A percentile compares a stretch with the other conserved stretches of the same genome.
These are phyloP conservation scores for Corythaixoides concolor DNA, from an alignment of 2,113 vertebrate species.

Conservation along the genomic window DNA sequence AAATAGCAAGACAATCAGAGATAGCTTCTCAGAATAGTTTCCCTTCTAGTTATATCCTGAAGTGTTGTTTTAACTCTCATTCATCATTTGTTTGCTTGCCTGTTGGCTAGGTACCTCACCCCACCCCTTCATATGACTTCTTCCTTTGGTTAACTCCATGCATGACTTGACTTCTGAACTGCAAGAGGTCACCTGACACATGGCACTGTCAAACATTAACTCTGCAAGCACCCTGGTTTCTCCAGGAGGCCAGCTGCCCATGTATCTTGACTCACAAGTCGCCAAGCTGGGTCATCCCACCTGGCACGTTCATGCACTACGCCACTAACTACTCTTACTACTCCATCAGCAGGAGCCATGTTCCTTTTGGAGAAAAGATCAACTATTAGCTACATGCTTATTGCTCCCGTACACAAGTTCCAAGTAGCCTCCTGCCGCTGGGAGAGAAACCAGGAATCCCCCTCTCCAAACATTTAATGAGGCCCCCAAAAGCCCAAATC, in stretches of 20 bases:
- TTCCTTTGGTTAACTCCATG: slow-evolving; percentile 29
- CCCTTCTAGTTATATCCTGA: neutral
- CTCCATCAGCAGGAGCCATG: neutral
- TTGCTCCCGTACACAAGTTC: neutral
- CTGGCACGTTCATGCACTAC: neutral
- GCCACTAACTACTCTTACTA: neutral
- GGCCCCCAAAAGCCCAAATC: neutral
- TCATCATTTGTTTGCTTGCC: slow-evolving; percentile 30
- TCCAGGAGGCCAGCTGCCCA: neutral
- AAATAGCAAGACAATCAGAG: neutral
- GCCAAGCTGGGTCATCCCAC: neutral
- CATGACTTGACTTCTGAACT: slow-evolving; percentile 26
- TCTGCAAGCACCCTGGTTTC: neutral
- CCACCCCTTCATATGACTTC: slow-evolving; percentile 13
- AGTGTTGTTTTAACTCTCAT: slow-evolving; percentile 12
- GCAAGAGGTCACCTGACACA: slow-evolving; percentile 15
- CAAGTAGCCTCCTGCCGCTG: neutral
- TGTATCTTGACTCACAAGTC: neutral
- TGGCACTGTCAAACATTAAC: slow-evolving; percentile 36
- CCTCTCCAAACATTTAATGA: neutral
- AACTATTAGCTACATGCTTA: neutral
- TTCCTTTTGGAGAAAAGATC: neutral
- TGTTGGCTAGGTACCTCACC: neutral
- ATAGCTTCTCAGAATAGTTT: neutral
- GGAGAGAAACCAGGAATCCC: neutral